Conservation (phyloP, 2,888 invertebrate genomes). For the Zaprionus obscuricornis region DNA sequence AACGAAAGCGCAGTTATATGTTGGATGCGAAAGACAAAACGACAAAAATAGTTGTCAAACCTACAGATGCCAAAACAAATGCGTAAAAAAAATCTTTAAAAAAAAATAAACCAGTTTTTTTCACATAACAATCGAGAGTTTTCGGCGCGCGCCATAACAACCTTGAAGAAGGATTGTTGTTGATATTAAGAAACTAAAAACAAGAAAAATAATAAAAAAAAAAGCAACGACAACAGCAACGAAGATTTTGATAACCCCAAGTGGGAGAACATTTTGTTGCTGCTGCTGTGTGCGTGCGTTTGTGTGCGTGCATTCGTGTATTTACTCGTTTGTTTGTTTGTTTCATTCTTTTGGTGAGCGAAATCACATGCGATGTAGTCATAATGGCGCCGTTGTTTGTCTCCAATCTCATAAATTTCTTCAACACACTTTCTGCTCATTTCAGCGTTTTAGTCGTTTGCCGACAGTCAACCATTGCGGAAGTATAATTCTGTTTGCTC, state of each 20-base stretch:
- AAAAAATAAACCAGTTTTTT: conserved; percentile 39
- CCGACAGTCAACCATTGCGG: conserved; percentile 48
- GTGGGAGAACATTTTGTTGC: no score
- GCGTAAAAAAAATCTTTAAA: conserved; percentile 7
- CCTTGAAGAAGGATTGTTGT: conserved; percentile 50
- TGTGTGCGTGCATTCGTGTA: no score
- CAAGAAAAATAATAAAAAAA: conserved; percentile 32
- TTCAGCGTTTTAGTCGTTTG: conserved; percentile 57
- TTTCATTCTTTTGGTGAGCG: conserved; percentile 48
- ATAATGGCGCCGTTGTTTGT: conserved; percentile 51
- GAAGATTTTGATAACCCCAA: conserved; percentile 2
- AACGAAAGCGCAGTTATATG: conserved; percentile 41
- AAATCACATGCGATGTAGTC: conserved; percentile 42
- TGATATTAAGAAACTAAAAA: conserved; percentile 33
- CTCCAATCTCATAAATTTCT: no score
- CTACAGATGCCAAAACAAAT: conserved; percentile 44
- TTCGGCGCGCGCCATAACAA: conserved; percentile 29
- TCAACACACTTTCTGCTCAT: conserved; percentile 23
- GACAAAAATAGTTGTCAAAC: conserved; percentile 17
- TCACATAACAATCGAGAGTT: not conserved
- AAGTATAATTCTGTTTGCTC: conserved; percentile 26
- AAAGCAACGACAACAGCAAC: conserved; percentile 5
- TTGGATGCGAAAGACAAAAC: conserved; percentile 1
- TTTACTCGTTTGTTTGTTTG: no score
- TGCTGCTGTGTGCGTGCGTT: no score